Evolutionary conservation across 92 coral and sea anemone species (phyloP), one percentile per base, ranked within the genome.

Genomic region (Zoanthus solanderi): DNA sequence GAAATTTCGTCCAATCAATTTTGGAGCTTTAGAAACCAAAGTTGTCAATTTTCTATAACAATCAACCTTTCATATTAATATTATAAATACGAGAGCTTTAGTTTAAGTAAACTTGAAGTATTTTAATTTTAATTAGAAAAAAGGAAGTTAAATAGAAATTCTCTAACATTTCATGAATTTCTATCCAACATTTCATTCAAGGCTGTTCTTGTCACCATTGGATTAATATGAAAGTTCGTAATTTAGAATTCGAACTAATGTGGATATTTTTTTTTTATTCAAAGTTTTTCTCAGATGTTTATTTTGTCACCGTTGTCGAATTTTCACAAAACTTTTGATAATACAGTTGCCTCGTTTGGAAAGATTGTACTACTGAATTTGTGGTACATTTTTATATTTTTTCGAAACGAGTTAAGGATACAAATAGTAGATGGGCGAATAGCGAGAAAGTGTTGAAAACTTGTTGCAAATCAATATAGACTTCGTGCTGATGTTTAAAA

Each of bases 101-200:
- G 37, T 79, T 79, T 60, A 71, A 79, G 84, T 79, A 47, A 34
- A 31, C n/a, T 69, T 56, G 47, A 63, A 79, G 57, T 17, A 56
- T 57, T 79, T 79, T 79, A 52, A 16, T 48, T 72, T 79, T 79
- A 79, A 79, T 79, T 79, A 23, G 84, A 18, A 47, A 79, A 60
- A 71, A 79, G 17, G 72, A 79, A 79, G n/a, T 7, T 7, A 13
- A 60, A 17, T 10, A 48, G 4, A 50, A 42, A 79, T 23, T 60
- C 23, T 23, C 23, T 23, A 23, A 23, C 23, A 23, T 23, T 23
- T 23, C 23, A 23, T 23, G 23, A 23, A 23, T 23, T 23, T 23
- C 23, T 23, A 23, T 23, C 23, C 23, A 23, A 23, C 23, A 23
- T 23, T 23, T 23, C 23, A 23, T 23, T 23, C 23, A 53, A 77